These are phyloP conservation scores for Rotaria socialis DNA, from an alignment of 2,888 invertebrate species.

Conservation along the genomic window DNA sequence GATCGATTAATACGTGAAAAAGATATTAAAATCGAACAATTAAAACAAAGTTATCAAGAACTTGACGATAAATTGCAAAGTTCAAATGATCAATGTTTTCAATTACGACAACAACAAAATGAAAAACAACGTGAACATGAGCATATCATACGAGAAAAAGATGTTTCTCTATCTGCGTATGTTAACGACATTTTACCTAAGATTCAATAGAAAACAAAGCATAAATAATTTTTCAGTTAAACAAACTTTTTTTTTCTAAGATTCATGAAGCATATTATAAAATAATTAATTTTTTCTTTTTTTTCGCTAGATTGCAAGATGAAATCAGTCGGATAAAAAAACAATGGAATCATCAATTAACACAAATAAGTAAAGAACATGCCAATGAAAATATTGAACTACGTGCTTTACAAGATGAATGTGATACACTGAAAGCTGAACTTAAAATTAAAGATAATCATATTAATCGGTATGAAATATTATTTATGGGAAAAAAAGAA, in stretches of 20 bases:
- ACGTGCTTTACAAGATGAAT: slow-evolving; percentile 49
- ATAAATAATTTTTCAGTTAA: too few relatives aligned
- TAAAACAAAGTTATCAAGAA: slow-evolving; percentile 28
- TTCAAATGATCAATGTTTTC: neutral
- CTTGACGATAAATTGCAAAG: neutral
- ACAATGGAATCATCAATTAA: slow-evolving; percentile 19
- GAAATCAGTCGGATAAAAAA: slow-evolving; percentile 35
- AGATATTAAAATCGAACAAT: neutral
- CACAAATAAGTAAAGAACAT: slow-evolving; percentile 27
- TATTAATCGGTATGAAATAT: slow-evolving; percentile 7
- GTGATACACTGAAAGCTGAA: slow-evolving; percentile 52
- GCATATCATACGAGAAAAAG: neutral
- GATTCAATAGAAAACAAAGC: too few relatives aligned
- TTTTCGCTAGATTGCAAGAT: slow-evolving; percentile 16
- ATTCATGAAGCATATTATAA: too few relatives aligned
- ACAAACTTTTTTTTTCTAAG: too few relatives aligned
- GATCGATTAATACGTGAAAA: slow-evolving; percentile 38
- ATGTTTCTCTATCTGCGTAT: neutral
- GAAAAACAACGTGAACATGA: slow-evolving; percentile 36
- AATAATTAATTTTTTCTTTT: neutral
- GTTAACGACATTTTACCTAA: neutral
- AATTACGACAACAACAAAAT: slow-evolving; percentile 31
- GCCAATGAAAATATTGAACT: slow-evolving; percentile 31
- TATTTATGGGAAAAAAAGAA: neutral
- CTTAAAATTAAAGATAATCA: slow-evolving; percentile 51